Conservation (phyloP, 2,797 vertebrate species). For the Onychomys torridus region DNA sequence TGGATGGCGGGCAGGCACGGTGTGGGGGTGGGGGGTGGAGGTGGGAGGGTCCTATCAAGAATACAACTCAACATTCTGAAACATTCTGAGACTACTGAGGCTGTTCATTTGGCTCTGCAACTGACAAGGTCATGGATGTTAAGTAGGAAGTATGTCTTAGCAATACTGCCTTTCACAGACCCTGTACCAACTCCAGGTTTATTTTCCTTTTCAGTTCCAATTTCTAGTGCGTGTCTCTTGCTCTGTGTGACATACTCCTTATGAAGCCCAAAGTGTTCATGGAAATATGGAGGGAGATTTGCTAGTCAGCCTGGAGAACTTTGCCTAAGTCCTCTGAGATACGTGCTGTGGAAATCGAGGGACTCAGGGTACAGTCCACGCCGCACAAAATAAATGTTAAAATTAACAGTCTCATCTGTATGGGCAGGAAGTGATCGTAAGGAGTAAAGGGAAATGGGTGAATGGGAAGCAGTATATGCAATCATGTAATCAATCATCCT, state of each 20-base stretch:
- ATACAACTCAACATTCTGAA: background rate
- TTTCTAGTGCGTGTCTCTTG: conserved; percentile 25
- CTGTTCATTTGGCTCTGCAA: background rate
- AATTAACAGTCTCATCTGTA: conserved; percentile 21
- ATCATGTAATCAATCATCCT: background rate
- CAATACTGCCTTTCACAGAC: background rate
- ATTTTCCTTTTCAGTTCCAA: conserved; percentile 1
- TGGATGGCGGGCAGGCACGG: fast-evolving
- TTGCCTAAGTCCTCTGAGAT: conserved; percentile 1
- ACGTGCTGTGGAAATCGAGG: background rate
- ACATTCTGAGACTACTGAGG: background rate
- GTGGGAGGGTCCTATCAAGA: background rate
- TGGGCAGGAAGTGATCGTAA: conserved; percentile 25
- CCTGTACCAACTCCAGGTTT: background rate
- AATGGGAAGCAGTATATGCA: background rate
- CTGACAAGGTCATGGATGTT: background rate
- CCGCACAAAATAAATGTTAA: background rate
- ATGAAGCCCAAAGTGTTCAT: background rate
- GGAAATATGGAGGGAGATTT: background rate
- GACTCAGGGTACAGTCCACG: background rate
- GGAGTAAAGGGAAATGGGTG: background rate
- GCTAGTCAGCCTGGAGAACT: background rate
- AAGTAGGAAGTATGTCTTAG: conserved; percentile 16
- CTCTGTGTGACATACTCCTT: background rate
- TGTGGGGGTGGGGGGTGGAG: background rate